Conservation (phyloP, 2,888 invertebrate species). For the Polyommatus icarus region DNA sequence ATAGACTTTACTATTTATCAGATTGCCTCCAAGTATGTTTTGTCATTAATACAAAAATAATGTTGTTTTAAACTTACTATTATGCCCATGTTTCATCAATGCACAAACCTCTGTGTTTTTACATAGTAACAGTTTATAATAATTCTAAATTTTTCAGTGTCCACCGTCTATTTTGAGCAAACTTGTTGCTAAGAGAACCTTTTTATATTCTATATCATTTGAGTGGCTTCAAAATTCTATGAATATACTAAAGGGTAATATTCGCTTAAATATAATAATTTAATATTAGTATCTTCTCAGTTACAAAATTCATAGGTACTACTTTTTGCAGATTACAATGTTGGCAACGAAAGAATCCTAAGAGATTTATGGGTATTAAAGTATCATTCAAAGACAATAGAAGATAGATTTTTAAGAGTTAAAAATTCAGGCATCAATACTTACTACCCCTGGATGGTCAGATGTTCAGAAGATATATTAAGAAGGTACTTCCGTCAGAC, state of each 20-base stretch:
- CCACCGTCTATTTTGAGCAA: constrained; percentile 68
- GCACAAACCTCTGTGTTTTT: neutral
- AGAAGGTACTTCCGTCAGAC: constrained; percentile 64
- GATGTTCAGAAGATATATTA: constrained; percentile 79
- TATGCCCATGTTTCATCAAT: neutral
- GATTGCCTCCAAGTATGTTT: constrained; percentile 63
- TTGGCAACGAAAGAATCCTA: constrained; percentile 76
- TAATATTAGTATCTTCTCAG: neutral
- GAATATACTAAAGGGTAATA: constrained; percentile 68
- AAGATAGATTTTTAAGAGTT: constrained; percentile 71
- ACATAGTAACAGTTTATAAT: neutral
- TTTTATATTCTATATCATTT: constrained; percentile 78
- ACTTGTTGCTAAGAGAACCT: constrained; percentile 72
- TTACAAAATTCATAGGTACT: neutral
- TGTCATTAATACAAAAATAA: neutral
- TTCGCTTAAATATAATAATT: neutral
- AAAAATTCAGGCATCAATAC: constrained; percentile 70
- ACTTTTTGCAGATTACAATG: constrained; percentile 66
- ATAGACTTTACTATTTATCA: constrained; percentile 81
- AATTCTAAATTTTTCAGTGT: constrained; percentile 54
- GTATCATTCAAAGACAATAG: constrained; percentile 78
- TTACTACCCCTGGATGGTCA: constrained; percentile 84
- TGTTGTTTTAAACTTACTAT: neutral
- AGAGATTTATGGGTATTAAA: constrained; percentile 84
- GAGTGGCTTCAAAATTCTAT: constrained; percentile 77